Evolutionary conservation across 2,113 vertebrate species (phyloP).

Genomic region (Drymodes brunneopygia): DNA sequence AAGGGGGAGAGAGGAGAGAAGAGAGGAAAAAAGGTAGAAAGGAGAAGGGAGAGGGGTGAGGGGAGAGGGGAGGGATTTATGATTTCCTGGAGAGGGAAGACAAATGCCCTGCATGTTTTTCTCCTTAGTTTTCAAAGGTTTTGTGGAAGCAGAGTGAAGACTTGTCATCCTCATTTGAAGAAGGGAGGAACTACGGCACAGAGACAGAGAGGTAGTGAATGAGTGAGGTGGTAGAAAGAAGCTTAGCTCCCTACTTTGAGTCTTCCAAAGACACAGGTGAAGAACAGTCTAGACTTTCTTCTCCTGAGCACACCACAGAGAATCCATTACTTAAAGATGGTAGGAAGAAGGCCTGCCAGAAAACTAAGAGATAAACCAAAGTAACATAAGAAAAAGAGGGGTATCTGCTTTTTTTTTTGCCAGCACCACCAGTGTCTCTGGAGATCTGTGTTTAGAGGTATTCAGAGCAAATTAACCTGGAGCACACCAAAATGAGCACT

Average conservation of each 20-base stretch:
- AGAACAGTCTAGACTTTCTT: background rate
- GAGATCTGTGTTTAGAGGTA: background rate
- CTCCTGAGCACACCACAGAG: background rate
- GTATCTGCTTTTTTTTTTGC: background rate
- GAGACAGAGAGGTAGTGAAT: background rate
- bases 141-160: background rate
- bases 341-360: background rate
- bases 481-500: background rate
- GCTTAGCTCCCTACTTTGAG: background rate
- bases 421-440: background rate
- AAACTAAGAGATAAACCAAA: background rate
- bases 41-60: background rate
- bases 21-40: background rate
- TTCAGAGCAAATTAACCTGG: background rate
- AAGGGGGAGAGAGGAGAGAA: background rate
- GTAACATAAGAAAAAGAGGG: background rate
- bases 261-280: background rate
- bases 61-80: background rate
- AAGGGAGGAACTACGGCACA: background rate
- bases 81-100: background rate
- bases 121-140: slow-evolving; percentile 6
- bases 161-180: background rate
- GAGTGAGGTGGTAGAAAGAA: background rate
- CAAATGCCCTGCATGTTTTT: background rate
- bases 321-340: background rate